Conservation (phyloP, 2,888 invertebrate genomes). For the Rotaria magnacalcarata region DNA sequence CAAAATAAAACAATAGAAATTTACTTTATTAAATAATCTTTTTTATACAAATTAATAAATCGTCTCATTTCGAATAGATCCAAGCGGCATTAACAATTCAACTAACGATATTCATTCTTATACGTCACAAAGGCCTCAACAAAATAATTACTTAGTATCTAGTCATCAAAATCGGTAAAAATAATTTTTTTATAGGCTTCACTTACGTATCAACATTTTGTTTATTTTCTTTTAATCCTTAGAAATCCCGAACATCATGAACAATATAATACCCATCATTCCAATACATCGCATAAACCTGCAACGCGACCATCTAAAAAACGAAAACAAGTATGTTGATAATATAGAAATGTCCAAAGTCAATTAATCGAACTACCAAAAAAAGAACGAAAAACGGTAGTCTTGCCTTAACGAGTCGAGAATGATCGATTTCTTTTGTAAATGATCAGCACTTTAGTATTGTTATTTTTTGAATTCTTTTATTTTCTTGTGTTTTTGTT, state of each 20-base stretch:
- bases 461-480: neutral
- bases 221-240: neutral
- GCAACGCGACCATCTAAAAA: neutral
- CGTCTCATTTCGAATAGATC: neutral
- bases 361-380: too few relatives aligned
- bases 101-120: neutral
- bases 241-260: neutral
- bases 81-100: neutral
- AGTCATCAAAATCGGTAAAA: neutral
- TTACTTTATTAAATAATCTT: too few relatives aligned
- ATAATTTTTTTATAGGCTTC: neutral
- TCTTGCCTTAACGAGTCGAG: too few relatives aligned
- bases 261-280: neutral
- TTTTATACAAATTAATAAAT: too few relatives aligned
- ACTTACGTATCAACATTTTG: neutral
- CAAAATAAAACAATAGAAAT: too few relatives aligned
- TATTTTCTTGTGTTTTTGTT: neutral
- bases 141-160: neutral
- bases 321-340: neutral
- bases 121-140: neutral
- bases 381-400: too few relatives aligned
- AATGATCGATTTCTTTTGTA: too few relatives aligned
- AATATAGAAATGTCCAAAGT: neutral
- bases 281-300: neutral
- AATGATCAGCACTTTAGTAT: too few relatives aligned